These are phyloP conservation scores for Drosophila fulvimacula DNA, from an alignment of 2,888 invertebrate species.

Conservation along the genomic window DNA sequence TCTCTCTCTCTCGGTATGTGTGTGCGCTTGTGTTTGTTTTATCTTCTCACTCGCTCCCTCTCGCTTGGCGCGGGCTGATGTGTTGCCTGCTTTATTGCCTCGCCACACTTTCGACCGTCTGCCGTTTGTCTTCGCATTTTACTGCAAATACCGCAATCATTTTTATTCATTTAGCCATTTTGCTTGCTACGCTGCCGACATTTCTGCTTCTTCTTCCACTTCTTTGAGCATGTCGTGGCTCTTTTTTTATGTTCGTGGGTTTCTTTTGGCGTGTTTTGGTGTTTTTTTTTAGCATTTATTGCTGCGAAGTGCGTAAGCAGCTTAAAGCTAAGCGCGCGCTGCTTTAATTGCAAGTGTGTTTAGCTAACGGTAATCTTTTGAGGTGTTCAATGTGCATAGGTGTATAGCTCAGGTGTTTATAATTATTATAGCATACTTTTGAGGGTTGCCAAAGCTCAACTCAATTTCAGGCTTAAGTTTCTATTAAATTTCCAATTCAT, in stretches of 20 bases:
- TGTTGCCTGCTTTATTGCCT: conserved; percentile 53
- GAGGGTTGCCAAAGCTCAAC: neutral
- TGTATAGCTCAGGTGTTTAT: too few species aligned
- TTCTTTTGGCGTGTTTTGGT: conserved; percentile 21
- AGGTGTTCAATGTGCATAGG: neutral
- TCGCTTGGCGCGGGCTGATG: conserved; percentile 41
- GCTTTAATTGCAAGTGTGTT: conserved; percentile 17
- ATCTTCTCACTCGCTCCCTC: neutral
- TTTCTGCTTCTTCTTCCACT: conserved; percentile 4
- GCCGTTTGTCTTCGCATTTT: conserved; percentile 22
- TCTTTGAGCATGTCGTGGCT: conserved; percentile 2
- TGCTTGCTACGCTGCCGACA: conserved; percentile 36
- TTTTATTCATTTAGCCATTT: conserved; percentile 63
- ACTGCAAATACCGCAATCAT: conserved; percentile 53
- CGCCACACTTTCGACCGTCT: conserved; percentile 33
- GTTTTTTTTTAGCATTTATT: conserved; percentile 47
- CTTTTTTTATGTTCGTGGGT: conserved; percentile 8
- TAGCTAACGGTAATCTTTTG: neutral
- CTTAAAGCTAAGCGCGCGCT: conserved; percentile 35
- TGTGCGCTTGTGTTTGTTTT: conserved; percentile 22
- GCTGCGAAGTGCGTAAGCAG: conserved; percentile 28
- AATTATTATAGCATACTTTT: conserved; percentile 29
- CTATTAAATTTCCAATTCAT: neutral
- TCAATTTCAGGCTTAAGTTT: too few species aligned
- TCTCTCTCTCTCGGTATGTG: neutral